phyloP scores from a whole-genome alignment of 2,113 vertebrate genomes.

The Vidua macroura region DNA sequence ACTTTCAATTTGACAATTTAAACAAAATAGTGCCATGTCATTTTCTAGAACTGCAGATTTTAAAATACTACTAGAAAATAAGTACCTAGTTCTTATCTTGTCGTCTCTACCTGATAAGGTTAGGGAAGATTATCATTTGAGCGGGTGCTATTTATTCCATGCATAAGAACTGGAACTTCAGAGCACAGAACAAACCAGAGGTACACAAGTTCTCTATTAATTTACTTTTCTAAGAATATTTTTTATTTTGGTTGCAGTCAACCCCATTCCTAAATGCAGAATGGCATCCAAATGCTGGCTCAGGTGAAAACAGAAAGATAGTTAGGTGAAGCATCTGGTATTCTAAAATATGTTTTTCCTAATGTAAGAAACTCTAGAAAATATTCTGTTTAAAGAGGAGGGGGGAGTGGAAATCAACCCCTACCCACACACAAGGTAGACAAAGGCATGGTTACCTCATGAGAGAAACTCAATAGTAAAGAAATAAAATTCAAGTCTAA shows the following conservation, averaged over 20 bases:
- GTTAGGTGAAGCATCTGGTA: neutral
- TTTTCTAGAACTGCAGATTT: neutral
- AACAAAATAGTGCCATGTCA: neutral
- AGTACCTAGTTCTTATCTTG: neutral
- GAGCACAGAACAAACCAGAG: neutral
- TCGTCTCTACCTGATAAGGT: neutral
- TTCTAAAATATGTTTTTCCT: neutral
- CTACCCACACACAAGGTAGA: neutral
- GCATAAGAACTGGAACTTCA: neutral
- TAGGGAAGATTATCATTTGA: neutral
- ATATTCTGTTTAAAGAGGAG: neutral
- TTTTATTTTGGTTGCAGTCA: neutral
- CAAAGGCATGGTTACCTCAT: neutral
- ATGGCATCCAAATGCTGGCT: neutral
- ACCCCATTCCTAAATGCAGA: neutral
- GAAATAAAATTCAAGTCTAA: neutral
- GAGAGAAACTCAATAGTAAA: neutral
- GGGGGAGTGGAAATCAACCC: neutral
- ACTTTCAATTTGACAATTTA: neutral
- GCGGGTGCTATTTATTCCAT: neutral
- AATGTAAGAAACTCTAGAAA: neutral
- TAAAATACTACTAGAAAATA: neutral
- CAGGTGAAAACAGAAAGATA: neutral
- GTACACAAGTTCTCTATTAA: neutral
- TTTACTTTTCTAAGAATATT: neutral